Base-by-base conservation (phyloP, 1,140 invertebrate genomes). In the Oncopeltus fasciatus region DNA sequence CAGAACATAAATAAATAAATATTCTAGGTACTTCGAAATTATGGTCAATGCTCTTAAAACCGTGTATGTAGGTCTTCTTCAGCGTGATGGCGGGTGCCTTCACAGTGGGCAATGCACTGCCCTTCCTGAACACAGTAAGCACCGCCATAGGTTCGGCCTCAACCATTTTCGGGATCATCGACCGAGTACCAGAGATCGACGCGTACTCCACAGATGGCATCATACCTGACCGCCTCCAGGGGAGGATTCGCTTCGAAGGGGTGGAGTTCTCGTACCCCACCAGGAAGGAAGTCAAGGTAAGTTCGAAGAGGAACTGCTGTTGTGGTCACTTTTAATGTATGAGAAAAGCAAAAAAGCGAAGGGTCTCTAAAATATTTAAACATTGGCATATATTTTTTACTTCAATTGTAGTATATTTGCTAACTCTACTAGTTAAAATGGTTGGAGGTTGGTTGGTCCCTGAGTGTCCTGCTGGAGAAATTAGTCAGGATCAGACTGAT, bases 211-310 rank as follows among this genome's bases (percentile, higher is more conserved):
- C 78, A 1, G 71, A 73, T 20, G 90, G 89, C 18, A 70, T 77
- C n/a, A 80, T 80, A 51, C 80, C 81, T 1, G 77, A 80, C 0
- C 74, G 75, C 51, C 74, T 88, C 44, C 72, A 72, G 11, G 88
- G 88, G 0, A 77, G 84, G 67, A 85, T 95, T 29, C 73, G 79
- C 63, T 88, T 94, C 67, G 77, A 81, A 57, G 80, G 88, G 69
- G 78, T 93, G 1, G 76, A 79, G 65, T 91, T 90, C 69, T 77
- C 80, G 12, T 96, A 95, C 74, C 91, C 92, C 2, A 83, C 87
- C 1, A 76, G 91, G 63, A 76, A 80, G 20, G 83, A 88, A 70
- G 81, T 90, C 1, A 80, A 81, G 63, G 68, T 69, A 74, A 72
- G 18, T 47, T 11, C 33, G 16, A 20, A 47, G 18, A 8, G 21